Conservation (phyloP, 2,113 vertebrate species). For the Sus scrofa region T2T-Sscrofa CM000830.6:115470001-115470500, state of each 20-base stretch:
- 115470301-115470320: too few species aligned
- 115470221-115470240: not conserved
- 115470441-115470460: too few species aligned
- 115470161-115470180: conserved; percentile 24
- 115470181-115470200: conserved; percentile 27
- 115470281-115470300: too few species aligned
- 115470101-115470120: conserved; percentile 51
- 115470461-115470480: not conserved
- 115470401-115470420: too few species aligned
- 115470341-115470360: too few species aligned
- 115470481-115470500: not conserved
- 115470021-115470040: conserved; percentile 38
- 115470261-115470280: conserved; percentile 24
- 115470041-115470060: conserved; percentile 31
- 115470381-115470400: too few species aligned
- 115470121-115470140: conserved; percentile 45
- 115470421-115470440: too few species aligned
- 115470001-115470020: conserved; percentile 85
- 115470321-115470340: too few species aligned
- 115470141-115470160: conserved; percentile 13
- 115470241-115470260: not conserved
- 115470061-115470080: conserved; percentile 41
- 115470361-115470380: too few species aligned
- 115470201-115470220: not conserved
- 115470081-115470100: conserved; percentile 20